phyloP scores from a whole-genome alignment of 2,888 invertebrate species.

The Pseudococcus longispinus region DNA sequence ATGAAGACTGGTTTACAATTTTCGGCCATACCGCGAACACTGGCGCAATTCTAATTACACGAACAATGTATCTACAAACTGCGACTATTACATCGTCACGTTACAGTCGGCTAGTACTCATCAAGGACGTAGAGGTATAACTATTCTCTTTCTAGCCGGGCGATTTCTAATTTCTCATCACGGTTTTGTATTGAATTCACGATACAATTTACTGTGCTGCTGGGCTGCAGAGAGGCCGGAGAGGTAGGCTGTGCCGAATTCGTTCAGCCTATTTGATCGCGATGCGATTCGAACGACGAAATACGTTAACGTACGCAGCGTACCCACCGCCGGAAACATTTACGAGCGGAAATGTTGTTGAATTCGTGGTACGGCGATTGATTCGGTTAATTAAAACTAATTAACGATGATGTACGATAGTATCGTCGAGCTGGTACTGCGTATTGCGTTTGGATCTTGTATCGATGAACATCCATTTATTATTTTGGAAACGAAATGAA shows the following conservation, averaged over 20 bases:
- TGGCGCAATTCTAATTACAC: constrained; percentile 30
- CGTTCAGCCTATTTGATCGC: background rate
- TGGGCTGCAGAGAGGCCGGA: background rate
- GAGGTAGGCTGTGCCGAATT: background rate
- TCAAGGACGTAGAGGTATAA: constrained; percentile 31
- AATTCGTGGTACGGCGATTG: background rate
- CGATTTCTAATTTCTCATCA: constrained; percentile 42
- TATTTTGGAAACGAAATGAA: too few species aligned
- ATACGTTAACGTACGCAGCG: background rate
- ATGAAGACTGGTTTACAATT: background rate
- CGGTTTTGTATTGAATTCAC: background rate
- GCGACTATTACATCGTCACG: background rate
- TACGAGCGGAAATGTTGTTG: background rate
- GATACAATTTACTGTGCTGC: background rate
- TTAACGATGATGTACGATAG: background rate
- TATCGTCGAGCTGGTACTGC: background rate
- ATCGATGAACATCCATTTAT: too few species aligned
- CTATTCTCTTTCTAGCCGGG: background rate
- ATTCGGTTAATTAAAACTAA: constrained; percentile 21
- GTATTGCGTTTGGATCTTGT: too few species aligned
- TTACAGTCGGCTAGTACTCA: constrained; percentile 19
- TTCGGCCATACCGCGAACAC: background rate
- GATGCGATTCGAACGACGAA: background rate
- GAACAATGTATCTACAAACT: background rate
- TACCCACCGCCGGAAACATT: background rate